Evolutionary conservation across 2,888 invertebrate genomes (phyloP), one percentile per base, ranked within the genome.

Genomic region (Oscheius sp.): DNA sequence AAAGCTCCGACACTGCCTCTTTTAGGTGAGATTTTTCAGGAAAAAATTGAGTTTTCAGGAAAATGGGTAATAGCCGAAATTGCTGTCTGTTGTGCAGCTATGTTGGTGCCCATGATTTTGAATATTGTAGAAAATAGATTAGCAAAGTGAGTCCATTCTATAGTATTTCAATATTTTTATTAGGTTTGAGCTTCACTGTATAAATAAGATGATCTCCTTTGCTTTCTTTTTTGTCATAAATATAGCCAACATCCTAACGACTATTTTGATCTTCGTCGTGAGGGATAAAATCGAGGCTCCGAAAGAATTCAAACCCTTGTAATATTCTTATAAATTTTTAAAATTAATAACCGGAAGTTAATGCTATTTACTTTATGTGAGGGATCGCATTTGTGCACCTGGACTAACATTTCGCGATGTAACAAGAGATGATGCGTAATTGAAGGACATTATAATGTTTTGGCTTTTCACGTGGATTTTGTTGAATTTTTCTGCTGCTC

Each of bases 61-160:
- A 55, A 55, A 55, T 55, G 55, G 55, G 55, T 55, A 20, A 55
- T 55, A 15, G 34, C 34, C 20, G 55, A 55, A n/a, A 34, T 55
- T 20, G 33, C 23, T 34, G n/a, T 55, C 20, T 55, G 55, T 25
- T 55, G 55, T 20, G 10, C 23, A 10, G 55, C 20, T 20, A 55
- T 55, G 55, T 10, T 55, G 8, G n/a, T 33, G n/a, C 55, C 55
- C n/a, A 55, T 55, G 55, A 6, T 34, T 6, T 20, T 33, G 33
- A 48, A 48, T 25, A 48, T 48, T 25, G 23, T 25, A 12, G 48
- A 48, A 25, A 3, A 25, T 23, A 15, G 48, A 4, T 3, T 3
- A 6, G 17, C 15, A 42, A 15, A 17, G 42, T 42, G 17, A 42
- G 17, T 6, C 17, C n/a, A n/a, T 6, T 6, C 4, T 42, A 3